A percentile compares a stretch with the other conserved stretches of the same genome.
Conservation (phyloP, 1,140 invertebrate species). For the Bombus consobrinus region DNA sequence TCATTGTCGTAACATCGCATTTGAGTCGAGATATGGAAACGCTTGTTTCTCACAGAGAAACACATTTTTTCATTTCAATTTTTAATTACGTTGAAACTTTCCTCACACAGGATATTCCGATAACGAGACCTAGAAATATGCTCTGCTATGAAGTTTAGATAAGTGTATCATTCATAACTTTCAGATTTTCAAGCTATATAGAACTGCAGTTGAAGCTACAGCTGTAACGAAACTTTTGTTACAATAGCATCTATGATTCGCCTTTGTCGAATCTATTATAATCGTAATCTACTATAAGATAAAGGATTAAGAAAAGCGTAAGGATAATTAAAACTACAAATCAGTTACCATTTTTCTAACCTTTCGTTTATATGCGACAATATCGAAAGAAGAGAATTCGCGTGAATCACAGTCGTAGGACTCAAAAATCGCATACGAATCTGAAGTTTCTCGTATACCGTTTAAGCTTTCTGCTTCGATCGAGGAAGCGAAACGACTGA, state of each 20-base stretch:
- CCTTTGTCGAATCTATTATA: too few species aligned
- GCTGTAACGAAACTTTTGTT: too few species aligned
- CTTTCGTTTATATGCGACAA: not conserved
- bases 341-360: not conserved
- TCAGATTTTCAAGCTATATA: too few species aligned
- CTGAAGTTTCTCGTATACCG: not conserved
- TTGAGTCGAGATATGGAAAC: not conserved
- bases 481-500: not conserved
- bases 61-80: not conserved
- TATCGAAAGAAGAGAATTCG: too few species aligned
- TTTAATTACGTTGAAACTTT: not conserved
- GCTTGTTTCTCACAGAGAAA: not conserved
- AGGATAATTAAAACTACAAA: not conserved
- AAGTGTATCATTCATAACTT: too few species aligned
- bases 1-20: too few species aligned
- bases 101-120: not conserved
- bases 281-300: too few species aligned
- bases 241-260: too few species aligned
- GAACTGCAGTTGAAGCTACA: too few species aligned
- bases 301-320: not conserved
- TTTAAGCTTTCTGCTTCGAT: slow-evolving; percentile 5
- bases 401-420: not conserved
- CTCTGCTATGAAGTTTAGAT: not conserved
- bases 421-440: not conserved
- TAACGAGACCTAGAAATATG: not conserved